Base-by-base conservation (phyloP, 2,888 invertebrate genomes). In the Cephus spinipes region DNA sequence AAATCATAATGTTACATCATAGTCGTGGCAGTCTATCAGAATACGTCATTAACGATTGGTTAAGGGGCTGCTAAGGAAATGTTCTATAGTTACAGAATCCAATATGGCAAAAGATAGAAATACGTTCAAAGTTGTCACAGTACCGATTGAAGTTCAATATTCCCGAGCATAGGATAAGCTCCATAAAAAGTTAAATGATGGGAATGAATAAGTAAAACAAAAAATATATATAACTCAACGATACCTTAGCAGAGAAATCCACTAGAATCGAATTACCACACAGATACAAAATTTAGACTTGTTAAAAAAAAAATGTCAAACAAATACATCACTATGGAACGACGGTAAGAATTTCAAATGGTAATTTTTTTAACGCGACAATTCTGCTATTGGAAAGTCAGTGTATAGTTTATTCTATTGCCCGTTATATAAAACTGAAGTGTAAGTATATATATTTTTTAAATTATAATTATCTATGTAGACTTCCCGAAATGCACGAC, bases 41-140 rank as follows among this genome's bases (percentile, higher is more conserved):
- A 30, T 71, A 31, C 79, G 76, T 79, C 77, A 81, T 82, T 77
- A 74, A 81, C 77, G 76, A 81, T 81, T 77, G 78, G 79, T 81
- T 79, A 55, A 55, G 78, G 80, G n/a, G 80, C 80, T 83, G 81
- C 81, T 75, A 78, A 82, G 81, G 81, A 82, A 84, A 85, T 84
- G 82, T 86, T 83, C 74, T 74, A 81, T 77, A 76, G 76, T 76
- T 76, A 76, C 73, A 78, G 76, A 77, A 71, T 71, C 71, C 71
- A 33, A 75, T 69, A 35, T 33, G n/a, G 32, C 30, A 34, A 40
- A 36, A 34, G 68, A 31, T 23, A 23, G 35, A 30, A 36, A 30
- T 32, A 75, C 30, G 68, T 69, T 30, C 55, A 9, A 55, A 23
- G 55, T 2, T 55, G 23, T 55, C 23, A 55, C 23, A 23, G 55